Evolutionary conservation across 2,888 invertebrate genomes (phyloP).

Genomic region (Drosophila demipolita): DNA sequence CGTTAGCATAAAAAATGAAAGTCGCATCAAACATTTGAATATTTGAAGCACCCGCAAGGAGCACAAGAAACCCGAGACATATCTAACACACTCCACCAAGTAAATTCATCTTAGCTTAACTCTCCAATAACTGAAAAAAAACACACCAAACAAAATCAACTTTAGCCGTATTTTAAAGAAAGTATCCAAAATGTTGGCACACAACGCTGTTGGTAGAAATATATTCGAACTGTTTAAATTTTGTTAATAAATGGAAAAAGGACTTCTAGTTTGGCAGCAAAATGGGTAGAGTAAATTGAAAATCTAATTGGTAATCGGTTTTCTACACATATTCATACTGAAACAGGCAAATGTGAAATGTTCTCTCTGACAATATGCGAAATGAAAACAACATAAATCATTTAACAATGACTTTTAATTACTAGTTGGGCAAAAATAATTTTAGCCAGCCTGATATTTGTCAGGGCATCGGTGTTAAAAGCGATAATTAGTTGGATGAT

Average conservation of each 20-base stretch:
- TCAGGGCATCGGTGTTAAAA: not conserved
- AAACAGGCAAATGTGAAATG: not conserved
- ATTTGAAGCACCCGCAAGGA: slow-evolving; percentile 20
- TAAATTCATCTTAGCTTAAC: not conserved
- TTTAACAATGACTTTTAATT: no score
- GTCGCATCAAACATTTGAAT: slow-evolving; percentile 47
- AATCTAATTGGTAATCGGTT: not conserved
- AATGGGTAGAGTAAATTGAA: not conserved
- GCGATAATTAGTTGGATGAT: not conserved
- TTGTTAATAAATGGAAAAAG: not conserved
- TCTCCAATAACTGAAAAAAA: not conserved
- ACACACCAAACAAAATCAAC: not conserved
- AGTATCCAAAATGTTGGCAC: not conserved
- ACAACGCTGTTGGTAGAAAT: not conserved
- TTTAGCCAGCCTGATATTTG: no score
- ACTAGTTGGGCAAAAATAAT: no score
- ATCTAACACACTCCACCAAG: not conserved
- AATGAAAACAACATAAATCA: not conserved
- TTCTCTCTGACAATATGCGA: not conserved
- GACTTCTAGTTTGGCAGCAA: not conserved
- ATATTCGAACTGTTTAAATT: not conserved
- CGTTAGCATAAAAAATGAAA: slow-evolving; percentile 76
- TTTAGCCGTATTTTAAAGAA: not conserved
- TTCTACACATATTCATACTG: not conserved
- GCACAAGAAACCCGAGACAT: not conserved